Base-by-base conservation (phyloP, 2,797 vertebrate genomes). In the Potorous gilbertii region DNA sequence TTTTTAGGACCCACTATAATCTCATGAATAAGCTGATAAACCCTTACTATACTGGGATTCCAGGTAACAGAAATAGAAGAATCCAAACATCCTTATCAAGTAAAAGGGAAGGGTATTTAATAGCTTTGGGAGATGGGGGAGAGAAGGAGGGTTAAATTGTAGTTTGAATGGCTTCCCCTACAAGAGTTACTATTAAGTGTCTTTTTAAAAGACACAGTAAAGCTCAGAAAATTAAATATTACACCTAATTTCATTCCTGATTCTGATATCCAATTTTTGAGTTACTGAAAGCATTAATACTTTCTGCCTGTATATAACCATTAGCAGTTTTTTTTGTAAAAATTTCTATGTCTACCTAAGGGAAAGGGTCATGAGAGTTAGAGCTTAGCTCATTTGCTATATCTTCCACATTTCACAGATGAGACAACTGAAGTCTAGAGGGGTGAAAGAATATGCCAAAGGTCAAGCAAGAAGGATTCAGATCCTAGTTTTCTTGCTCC, bases 31-130 rank as follows among this genome's bases (percentile, higher is more conserved):
- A 91, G n/a, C 2, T 55, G 66, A 46, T 34, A 66, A 74, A 90
- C 56, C 10, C 90, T 91, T 91, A 21, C 74, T 90, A 10, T 95
- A 12, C 89, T 90, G 14, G 46, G 92, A 74, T 93, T 92, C 10
- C 10, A 94, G 90, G 21, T 31, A 81, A 81, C 74, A 81, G 40
- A 81, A 81, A 81, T 27, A 74, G n/a, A 6, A 54, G 14, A 3
- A 24, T 81, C 18, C 74, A 81, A 81, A 81, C 21, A 81, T 46
- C 74, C 40, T 81, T 81, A 81, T 46, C 74, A 90, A 55, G n/a
- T 50, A 29, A 56, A 92, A 55, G 34, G 11, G 2, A 62, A 55
- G 50, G 31, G n/a, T 74, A 21, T 81, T 81, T 81, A 81, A 81
- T 81, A 81, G 40, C 40, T 81, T 81, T 81, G 3, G 5, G 56